phyloP scores from a whole-genome alignment of 2,888 invertebrate species.

The Ariolimax columbianus region DNA sequence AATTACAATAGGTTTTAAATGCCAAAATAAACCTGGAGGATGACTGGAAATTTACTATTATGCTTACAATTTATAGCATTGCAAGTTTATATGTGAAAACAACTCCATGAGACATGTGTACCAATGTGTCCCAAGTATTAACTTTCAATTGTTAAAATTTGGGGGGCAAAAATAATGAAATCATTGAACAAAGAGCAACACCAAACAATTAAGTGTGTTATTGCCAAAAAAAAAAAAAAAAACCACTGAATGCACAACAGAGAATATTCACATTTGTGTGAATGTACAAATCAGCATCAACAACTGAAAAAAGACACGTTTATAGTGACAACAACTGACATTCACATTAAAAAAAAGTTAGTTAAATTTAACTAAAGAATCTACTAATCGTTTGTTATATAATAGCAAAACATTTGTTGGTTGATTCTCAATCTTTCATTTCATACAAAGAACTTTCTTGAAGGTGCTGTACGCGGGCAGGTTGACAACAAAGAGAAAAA shows the following conservation, averaged over 20 bases:
- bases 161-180: not conserved
- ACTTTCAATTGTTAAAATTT: not conserved
- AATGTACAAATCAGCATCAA: slow-evolving; percentile 19
- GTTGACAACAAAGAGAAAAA: not conserved
- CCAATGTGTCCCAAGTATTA: not conserved
- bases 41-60: not conserved
- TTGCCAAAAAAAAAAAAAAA: not conserved
- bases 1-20: not conserved
- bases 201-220: not conserved
- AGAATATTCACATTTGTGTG: slow-evolving; percentile 34
- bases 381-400: not conserved
- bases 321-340: no score
- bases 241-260: slow-evolving; percentile 45
- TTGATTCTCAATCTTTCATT: not conserved
- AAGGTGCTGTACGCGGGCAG: slow-evolving; percentile 6
- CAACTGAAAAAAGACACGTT: not conserved
- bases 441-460: not conserved
- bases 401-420: not conserved
- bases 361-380: not conserved
- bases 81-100: not conserved
- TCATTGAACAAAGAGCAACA: slow-evolving; percentile 26
- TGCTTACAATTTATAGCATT: not conserved
- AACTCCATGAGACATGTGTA: not conserved
- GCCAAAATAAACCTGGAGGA: not conserved
- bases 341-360: no score